Conservation (phyloP, 2,888 invertebrate genomes). For the Dryocosmus kuriphilus region DNA sequence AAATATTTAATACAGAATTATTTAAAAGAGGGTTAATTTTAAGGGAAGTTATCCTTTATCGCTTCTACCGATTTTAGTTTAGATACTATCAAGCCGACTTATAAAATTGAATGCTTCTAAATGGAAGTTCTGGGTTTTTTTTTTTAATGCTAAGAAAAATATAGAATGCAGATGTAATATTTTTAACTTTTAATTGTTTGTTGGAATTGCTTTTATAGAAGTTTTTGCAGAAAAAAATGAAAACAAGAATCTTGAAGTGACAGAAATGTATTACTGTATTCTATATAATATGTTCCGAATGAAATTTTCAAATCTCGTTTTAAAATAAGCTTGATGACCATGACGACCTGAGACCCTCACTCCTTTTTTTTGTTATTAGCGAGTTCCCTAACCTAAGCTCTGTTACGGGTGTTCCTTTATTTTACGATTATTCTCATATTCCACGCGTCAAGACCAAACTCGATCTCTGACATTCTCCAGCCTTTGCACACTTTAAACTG, state of each 20-base stretch:
- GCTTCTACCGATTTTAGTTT: too few relatives aligned
- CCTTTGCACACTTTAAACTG: not conserved
- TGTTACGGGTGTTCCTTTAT: conserved; percentile 56
- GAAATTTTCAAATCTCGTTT: conserved; percentile 67
- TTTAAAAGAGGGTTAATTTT: not conserved
- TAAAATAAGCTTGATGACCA: conserved; percentile 62
- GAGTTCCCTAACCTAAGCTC: conserved; percentile 26
- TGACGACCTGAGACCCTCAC: conserved; percentile 59
- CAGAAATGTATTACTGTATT: not conserved
- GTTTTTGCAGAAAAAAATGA: not conserved
- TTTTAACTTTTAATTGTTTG: too few relatives aligned
- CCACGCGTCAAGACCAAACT: conserved; percentile 30
- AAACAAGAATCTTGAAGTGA: not conserved
- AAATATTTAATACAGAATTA: not conserved
- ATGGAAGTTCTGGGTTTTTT: too few relatives aligned
- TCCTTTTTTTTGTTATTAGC: conserved; percentile 59
- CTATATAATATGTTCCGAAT: conserved; percentile 42
- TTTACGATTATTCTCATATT: conserved; percentile 57
- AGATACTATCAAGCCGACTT: too few relatives aligned
- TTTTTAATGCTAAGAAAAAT: too few relatives aligned
- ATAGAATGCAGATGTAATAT: too few relatives aligned
- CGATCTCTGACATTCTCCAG: not conserved
- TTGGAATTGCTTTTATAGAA: not conserved
- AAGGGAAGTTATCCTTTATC: too few relatives aligned
- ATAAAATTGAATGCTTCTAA: too few relatives aligned